A percentile compares a stretch with the other conserved stretches of the same genome.
Conservation (phyloP, 2,797 vertebrate genomes). For the Smutsia gigantea region DNA sequence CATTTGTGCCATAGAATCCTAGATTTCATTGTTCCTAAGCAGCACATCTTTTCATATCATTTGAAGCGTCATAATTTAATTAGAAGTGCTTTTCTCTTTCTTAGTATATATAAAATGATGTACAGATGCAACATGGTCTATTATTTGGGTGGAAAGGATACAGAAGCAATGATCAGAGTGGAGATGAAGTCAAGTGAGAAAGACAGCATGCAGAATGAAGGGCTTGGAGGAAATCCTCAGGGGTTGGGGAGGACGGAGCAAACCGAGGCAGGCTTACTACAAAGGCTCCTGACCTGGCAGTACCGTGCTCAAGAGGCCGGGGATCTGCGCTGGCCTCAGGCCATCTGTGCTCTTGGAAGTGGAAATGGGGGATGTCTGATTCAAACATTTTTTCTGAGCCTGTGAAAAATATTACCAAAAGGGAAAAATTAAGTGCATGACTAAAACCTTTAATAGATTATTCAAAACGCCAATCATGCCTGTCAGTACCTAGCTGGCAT, state of each 20-base stretch:
- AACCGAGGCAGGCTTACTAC: conserved; percentile 57
- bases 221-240: background rate
- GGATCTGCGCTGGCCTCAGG: conserved; percentile 88
- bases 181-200: background rate
- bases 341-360: conserved; percentile 88
- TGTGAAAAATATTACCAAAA: conserved; percentile 76
- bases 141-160: background rate
- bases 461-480: background rate
- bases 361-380: conserved; percentile 86
- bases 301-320: conserved; percentile 90
- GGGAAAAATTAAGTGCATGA: conserved; percentile 56
- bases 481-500: background rate
- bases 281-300: conserved; percentile 83
- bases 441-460: conserved; percentile 45
- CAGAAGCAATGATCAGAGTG: background rate
- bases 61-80: background rate
- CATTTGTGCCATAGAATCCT: background rate
- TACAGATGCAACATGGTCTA: background rate
- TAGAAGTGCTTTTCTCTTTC: background rate
- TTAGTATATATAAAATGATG: background rate
- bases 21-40: background rate
- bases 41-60: background rate
- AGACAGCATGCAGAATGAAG: background rate
- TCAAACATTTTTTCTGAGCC: conserved; percentile 86
- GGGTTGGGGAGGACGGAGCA: background rate